phyloP scores from a whole-genome alignment of 2,888 invertebrate genomes.

The Agrypnus murinus region DNA sequence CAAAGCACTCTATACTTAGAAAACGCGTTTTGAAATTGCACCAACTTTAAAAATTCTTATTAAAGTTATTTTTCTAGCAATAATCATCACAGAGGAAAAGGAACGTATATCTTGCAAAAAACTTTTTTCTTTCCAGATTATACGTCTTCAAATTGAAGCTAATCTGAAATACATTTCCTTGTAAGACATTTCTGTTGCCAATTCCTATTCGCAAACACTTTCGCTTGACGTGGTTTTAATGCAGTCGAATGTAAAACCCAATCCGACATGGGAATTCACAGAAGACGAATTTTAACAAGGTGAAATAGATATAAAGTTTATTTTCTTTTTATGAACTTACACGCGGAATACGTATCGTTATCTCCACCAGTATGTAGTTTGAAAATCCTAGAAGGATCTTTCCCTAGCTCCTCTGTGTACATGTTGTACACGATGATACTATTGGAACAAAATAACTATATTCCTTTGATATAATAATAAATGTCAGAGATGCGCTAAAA shows the following conservation, averaged over 20 bases:
- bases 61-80: too few species aligned
- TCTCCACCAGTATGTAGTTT: not conserved
- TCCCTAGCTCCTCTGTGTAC: not conserved
- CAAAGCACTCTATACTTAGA: too few species aligned
- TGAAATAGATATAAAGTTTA: slow-evolving; percentile 54
- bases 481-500: not conserved
- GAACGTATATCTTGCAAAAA: not conserved
- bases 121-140: not conserved
- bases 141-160: slow-evolving; percentile 32
- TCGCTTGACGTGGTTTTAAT: slow-evolving; percentile 59
- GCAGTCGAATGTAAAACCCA: slow-evolving; percentile 59
- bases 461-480: too few species aligned
- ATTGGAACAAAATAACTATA: not conserved
- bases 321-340: slow-evolving; percentile 50
- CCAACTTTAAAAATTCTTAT: too few species aligned
- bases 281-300: slow-evolving; percentile 59
- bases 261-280: slow-evolving; percentile 59
- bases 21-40: too few species aligned
- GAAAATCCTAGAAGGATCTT: slow-evolving; percentile 6
- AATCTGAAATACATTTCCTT: slow-evolving; percentile 49
- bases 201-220: slow-evolving; percentile 59
- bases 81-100: too few species aligned
- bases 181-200: slow-evolving; percentile 51
- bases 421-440: not conserved
- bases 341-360: slow-evolving; percentile 36